Evolutionary conservation across 2,113 vertebrate genomes (phyloP).

Genomic region (Drymodes brunneopygia): DNA sequence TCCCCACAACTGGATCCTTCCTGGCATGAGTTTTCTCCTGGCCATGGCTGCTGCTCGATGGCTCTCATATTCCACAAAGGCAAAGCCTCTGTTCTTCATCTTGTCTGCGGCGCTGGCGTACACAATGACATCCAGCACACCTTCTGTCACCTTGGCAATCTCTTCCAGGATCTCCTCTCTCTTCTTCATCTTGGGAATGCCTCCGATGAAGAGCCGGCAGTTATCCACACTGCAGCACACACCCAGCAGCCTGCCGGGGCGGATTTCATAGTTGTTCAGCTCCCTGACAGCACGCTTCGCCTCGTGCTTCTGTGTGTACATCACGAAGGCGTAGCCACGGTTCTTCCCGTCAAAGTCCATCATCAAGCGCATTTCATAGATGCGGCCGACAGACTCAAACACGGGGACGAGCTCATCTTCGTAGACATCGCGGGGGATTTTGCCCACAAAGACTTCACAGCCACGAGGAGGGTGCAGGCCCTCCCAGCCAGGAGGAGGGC

Average conservation of each 20-base stretch:
- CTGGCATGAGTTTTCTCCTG: constrained; percentile 95
- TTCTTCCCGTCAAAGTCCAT: constrained; percentile 99
- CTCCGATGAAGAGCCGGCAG: constrained; percentile 98
- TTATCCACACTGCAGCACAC: constrained; percentile 98
- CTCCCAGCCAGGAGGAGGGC: constrained; percentile 92
- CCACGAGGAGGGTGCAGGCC: constrained; percentile 87
- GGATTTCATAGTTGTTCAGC: constrained; percentile 96
- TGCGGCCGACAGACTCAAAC: constrained; percentile 89
- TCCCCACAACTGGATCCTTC: constrained; percentile 96
- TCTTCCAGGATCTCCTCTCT: constrained; percentile 99
- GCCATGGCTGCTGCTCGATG: constrained; percentile 97
- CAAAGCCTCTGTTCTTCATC: constrained; percentile 99
- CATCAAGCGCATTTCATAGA: constrained; percentile 99
- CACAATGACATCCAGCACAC: constrained; percentile 94
- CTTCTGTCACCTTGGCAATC: constrained; percentile 96
- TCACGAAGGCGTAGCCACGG: constrained; percentile 94
- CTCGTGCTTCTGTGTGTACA: constrained; percentile 93
- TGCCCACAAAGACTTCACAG: constrained; percentile 97
- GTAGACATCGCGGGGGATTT: constrained; percentile 95
- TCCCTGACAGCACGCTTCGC: constrained; percentile 94
- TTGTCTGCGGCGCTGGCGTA: constrained; percentile 98
- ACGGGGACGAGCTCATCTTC: constrained; percentile 96
- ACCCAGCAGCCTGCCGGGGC: constrained; percentile 90
- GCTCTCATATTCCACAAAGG: constrained; percentile 97
- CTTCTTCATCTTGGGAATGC: constrained; percentile 98